phyloP scores from a whole-genome alignment of 1,140 invertebrate genomes.

The Sesamia nonagrioides region DNA sequence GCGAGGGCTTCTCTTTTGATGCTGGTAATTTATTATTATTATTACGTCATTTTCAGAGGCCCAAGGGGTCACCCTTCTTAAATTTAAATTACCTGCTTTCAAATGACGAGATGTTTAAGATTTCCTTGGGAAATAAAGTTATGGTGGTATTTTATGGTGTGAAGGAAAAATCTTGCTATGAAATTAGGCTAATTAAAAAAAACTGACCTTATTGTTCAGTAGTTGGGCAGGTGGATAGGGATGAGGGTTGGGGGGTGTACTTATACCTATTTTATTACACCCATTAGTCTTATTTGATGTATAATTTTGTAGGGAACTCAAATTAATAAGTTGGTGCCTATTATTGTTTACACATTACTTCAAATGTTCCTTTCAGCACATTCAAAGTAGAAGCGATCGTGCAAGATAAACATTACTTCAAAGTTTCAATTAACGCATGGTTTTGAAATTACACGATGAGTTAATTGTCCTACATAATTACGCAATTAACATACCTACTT shows the following conservation, averaged over 20 bases:
- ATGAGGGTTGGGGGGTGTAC: no score
- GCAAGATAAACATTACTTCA: constrained; percentile 25
- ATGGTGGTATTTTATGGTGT: neutral
- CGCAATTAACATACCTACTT: constrained; percentile 15
- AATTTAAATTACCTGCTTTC: constrained; percentile 13
- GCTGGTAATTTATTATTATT: constrained; percentile 15
- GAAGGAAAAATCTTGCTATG: neutral
- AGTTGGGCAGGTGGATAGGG: no score
- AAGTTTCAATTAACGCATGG: constrained; percentile 32
- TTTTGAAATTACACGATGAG: constrained; percentile 7
- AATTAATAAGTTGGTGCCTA: neutral
- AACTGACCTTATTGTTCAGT: neutral
- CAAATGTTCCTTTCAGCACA: constrained; percentile 6
- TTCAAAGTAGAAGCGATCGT: constrained; percentile 11
- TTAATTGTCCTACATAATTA: neutral
- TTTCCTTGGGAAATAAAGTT: neutral
- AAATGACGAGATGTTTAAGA: neutral
- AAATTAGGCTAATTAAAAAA: neutral
- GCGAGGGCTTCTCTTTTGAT: neutral
- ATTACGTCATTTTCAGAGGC: constrained; percentile 2
- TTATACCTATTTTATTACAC: neutral
- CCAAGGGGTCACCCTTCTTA: neutral
- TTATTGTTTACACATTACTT: constrained; percentile 5
- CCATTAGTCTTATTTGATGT: no score
- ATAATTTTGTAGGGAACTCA: neutral